These are phyloP conservation scores for Leptoteleia sp. DNA, from an alignment of 1,140 invertebrate species.

Conservation along the genomic window DNA sequence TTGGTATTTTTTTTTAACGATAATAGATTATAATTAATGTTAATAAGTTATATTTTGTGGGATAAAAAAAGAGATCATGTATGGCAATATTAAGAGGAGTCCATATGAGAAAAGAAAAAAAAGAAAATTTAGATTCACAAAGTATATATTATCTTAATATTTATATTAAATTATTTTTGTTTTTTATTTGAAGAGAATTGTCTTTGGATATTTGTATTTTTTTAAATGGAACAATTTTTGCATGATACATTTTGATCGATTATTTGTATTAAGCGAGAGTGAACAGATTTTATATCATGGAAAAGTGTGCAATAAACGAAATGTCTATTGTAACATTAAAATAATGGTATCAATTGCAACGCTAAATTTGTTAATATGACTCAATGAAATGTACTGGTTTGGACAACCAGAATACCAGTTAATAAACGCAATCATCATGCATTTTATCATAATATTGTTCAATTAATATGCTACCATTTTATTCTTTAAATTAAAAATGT, in stretches of 20 bases:
- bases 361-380: slow-evolving; percentile 76
- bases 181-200: slow-evolving; percentile 66
- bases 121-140: slow-evolving; percentile 61
- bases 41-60: slow-evolving; percentile 49
- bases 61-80: slow-evolving; percentile 37
- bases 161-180: slow-evolving; percentile 78
- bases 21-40: slow-evolving; percentile 57
- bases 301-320: slow-evolving; percentile 79
- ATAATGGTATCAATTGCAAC: slow-evolving; percentile 77
- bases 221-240: slow-evolving; percentile 74
- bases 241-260: slow-evolving; percentile 75
- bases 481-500: no score
- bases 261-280: slow-evolving; percentile 76
- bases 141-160: slow-evolving; percentile 74
- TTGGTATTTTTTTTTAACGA: slow-evolving; percentile 28
- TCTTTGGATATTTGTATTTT: slow-evolving; percentile 74
- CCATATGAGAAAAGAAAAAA: slow-evolving; percentile 51
- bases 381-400: slow-evolving; percentile 73
- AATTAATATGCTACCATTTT: slow-evolving; percentile 3
- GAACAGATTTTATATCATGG: slow-evolving; percentile 77
- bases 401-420: slow-evolving; percentile 74
- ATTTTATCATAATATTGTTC: slow-evolving; percentile 69
- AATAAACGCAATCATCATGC: slow-evolving; percentile 79
- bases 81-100: slow-evolving; percentile 70
- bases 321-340: slow-evolving; percentile 79